Percentiles rank a stretch among this genome's conserved stretches.
Conservation (phyloP, 2,797 vertebrate species). For the Epinephelus awoara region DNA sequence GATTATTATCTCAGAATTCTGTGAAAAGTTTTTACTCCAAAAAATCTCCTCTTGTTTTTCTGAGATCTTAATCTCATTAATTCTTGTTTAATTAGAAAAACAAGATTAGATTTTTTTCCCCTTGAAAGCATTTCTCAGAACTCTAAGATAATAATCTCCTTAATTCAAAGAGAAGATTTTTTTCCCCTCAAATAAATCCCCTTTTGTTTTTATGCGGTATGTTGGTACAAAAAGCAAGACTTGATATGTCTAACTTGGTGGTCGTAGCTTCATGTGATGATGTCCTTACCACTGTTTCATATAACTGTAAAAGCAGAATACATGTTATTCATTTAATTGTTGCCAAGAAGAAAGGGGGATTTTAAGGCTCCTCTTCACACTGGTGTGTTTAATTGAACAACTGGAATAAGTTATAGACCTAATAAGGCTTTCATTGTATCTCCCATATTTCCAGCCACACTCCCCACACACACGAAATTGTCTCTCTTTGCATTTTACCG, state of each 20-base stretch:
- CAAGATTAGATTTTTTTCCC: too few species aligned
- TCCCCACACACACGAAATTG: slow-evolving; percentile 3
- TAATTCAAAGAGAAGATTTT: too few species aligned
- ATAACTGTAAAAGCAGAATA: background rate
- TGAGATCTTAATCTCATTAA: too few species aligned
- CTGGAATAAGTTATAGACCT: background rate
- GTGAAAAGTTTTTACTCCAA: too few species aligned
- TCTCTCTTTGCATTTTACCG: slow-evolving; percentile 31
- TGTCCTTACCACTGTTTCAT: background rate
- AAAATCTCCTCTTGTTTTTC: too few species aligned
- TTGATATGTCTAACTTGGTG: background rate
- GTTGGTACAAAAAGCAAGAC: background rate
- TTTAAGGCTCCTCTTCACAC: background rate
- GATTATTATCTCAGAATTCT: too few species aligned
- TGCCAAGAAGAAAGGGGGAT: background rate
- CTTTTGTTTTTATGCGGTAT: background rate
- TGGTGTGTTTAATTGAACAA: background rate
- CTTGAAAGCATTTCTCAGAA: too few species aligned
- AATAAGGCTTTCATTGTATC: background rate
- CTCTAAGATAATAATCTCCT: too few species aligned
- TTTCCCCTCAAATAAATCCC: too few species aligned
- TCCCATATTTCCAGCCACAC: slow-evolving; percentile 12
- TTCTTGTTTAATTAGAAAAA: too few species aligned
- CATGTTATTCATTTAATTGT: background rate
- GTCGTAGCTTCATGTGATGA: background rate